phyloP scores from a whole-genome alignment of 2,113 vertebrate genomes.

The Poeciliopsis occidentalis region DNA sequence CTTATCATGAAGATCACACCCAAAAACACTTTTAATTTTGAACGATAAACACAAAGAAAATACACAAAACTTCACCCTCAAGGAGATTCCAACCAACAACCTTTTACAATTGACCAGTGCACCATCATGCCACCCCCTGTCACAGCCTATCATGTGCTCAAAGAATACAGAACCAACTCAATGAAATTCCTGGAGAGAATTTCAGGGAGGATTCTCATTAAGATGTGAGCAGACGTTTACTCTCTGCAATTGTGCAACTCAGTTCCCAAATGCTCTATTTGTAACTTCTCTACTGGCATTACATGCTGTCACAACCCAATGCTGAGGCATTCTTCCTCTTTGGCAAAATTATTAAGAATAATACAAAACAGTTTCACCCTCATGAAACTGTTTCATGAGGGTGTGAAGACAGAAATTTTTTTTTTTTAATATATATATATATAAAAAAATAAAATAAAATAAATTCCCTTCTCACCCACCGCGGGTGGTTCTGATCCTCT shows the following conservation, averaged over 20 bases:
- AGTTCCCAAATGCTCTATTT: background rate
- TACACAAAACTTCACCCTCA: background rate
- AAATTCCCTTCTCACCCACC: too few species aligned
- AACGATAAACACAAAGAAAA: background rate
- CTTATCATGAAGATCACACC: background rate
- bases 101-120: background rate
- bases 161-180: background rate
- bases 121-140: background rate
- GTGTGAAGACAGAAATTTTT: too few species aligned
- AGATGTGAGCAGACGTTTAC: background rate
- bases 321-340: background rate
- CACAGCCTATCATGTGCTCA: background rate
- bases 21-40: background rate
- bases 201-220: background rate
- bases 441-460: too few species aligned
- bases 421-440: too few species aligned
- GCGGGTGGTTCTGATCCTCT: too few species aligned
- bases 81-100: background rate
- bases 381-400: too few species aligned
- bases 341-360: background rate
- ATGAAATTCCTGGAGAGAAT: background rate
- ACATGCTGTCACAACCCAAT: background rate
- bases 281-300: background rate
- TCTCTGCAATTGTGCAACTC: background rate
- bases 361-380: too few species aligned